A percentile compares a stretch with the other conserved stretches of the same genome.
These are phyloP conservation scores for Sabatieria punctata DNA, from an alignment of 2,888 invertebrate species.

Conservation along the genomic window DNA sequence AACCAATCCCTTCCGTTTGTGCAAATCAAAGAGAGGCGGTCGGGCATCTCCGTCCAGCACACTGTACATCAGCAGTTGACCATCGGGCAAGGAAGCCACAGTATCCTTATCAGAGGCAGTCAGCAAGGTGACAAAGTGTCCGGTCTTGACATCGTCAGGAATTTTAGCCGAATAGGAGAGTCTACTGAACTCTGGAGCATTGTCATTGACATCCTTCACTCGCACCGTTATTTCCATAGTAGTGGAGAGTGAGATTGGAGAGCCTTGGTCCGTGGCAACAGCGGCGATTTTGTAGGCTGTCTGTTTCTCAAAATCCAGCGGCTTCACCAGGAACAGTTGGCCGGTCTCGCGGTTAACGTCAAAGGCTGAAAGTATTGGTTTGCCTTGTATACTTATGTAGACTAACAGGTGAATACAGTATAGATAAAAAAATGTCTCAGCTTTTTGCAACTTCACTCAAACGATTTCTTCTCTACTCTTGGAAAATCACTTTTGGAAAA, in stretches of 20 bases:
- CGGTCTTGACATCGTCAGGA: conserved; percentile 56
- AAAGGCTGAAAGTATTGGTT: conserved; percentile 8
- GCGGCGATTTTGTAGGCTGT: not conserved
- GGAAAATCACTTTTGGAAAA: too few relatives aligned
- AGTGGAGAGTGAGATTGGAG: conserved; percentile 6
- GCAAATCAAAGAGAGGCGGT: conserved; percentile 15
- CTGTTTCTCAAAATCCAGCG: conserved; percentile 9
- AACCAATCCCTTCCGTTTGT: conserved; percentile 16
- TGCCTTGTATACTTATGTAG: too few relatives aligned
- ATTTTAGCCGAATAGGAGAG: conserved; percentile 56
- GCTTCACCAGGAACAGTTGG: conserved; percentile 15
- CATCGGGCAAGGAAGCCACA: conserved; percentile 13
- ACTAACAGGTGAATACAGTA: too few relatives aligned
- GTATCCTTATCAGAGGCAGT: conserved; percentile 12
- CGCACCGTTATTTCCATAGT: conserved; percentile 11
- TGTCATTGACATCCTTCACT: conserved; percentile 68
- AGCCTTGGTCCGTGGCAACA: conserved; percentile 6
- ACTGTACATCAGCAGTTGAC: conserved; percentile 15
- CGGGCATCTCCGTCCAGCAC: conserved; percentile 17
- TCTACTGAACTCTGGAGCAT: conserved; percentile 61
- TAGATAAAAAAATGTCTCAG: too few relatives aligned
- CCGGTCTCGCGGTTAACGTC: conserved; percentile 7
- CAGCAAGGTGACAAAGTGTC: conserved; percentile 24
- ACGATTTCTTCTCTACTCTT: too few relatives aligned
- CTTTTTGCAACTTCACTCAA: too few relatives aligned